Percentiles rank a stretch among this genome's conserved stretches.
Evolutionary conservation across 1,140 invertebrate genomes (phyloP).

Genomic region (Pseudobourletiella spinata): DNA sequence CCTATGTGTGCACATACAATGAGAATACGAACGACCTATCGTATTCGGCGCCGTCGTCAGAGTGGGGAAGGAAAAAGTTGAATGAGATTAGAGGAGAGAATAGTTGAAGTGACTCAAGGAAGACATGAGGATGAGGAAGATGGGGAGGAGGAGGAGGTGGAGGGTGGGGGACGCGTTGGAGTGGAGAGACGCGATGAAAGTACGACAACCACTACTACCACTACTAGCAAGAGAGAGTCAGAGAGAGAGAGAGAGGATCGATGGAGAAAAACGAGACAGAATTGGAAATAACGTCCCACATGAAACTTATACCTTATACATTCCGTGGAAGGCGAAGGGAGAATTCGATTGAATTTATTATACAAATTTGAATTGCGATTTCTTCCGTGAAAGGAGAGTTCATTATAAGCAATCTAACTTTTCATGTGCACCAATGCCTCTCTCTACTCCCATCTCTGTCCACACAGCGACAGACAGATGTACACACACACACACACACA

Average conservation of each 20-base stretch:
- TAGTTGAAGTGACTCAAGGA: too few species aligned
- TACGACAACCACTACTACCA: too few species aligned
- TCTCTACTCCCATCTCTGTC: too few species aligned
- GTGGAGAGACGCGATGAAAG: background rate
- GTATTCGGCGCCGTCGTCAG: too few species aligned
- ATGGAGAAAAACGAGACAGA: background rate
- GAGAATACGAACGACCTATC: too few species aligned
- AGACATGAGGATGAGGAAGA: too few species aligned
- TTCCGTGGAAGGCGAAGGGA: constrained; percentile 13
- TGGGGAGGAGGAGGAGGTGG: too few species aligned
- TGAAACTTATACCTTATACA: constrained; percentile 11
- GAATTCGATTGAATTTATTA: constrained; percentile 30
- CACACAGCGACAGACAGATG: too few species aligned
- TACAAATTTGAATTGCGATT: constrained; percentile 27
- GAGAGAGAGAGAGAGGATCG: background rate
- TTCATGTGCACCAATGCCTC: constrained; percentile 18
- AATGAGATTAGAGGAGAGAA: too few species aligned
- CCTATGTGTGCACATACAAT: too few species aligned
- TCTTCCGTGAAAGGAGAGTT: constrained; percentile 13
- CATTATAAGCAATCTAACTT: constrained; percentile 27
- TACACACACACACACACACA: too few species aligned
- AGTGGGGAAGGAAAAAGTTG: too few species aligned
- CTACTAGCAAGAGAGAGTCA: background rate
- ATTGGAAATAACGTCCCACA: background rate
- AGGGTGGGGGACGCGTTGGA: background rate